Conservation (phyloP, 2,888 invertebrate species). For the Sesia apiformis region DNA sequence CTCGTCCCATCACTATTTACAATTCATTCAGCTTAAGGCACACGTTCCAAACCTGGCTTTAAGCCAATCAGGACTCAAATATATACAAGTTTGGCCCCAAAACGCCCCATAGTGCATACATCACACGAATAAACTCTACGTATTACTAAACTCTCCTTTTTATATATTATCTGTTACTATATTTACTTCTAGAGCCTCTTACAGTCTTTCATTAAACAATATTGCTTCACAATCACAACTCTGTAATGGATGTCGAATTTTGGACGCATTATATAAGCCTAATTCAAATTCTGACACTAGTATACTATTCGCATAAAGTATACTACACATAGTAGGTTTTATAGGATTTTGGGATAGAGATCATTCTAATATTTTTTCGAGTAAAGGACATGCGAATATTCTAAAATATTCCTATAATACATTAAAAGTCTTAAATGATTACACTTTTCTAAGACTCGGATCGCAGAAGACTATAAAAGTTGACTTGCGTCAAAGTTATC, state of each 20-base stretch:
- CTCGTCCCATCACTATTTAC: background rate
- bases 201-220: constrained; percentile 52
- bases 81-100: constrained; percentile 58
- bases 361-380: no score
- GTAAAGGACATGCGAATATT: no score
- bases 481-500: background rate
- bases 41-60: constrained; percentile 52
- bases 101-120: constrained; percentile 27
- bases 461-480: no score
- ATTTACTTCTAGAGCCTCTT: constrained; percentile 41
- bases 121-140: constrained; percentile 2
- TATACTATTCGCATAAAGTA: background rate
- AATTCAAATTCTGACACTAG: background rate
- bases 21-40: constrained; percentile 43
- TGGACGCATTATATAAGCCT: constrained; percentile 1
- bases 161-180: constrained; percentile 18
- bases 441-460: no score
- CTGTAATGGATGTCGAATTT: constrained; percentile 13
- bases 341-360: no score
- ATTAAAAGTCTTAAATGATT: no score
- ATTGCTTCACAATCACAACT: constrained; percentile 56
- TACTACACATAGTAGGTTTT: no score
- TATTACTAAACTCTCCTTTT: background rate
- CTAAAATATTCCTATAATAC: no score
- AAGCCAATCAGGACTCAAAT: constrained; percentile 43